Evolutionary conservation across 1,140 invertebrate genomes (phyloP).

Genomic region (Plutomurus gul): DNA sequence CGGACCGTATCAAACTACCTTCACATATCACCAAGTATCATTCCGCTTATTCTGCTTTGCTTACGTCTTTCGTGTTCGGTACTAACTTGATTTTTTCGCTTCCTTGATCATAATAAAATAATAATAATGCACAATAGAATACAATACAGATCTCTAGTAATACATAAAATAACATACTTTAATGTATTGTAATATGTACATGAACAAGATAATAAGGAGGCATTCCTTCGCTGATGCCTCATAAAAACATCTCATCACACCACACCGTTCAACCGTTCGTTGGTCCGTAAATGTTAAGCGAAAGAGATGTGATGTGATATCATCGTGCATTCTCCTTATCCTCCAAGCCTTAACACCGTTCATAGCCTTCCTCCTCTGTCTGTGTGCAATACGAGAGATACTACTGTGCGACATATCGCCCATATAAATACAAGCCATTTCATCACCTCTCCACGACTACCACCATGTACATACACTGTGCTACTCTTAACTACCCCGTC

Average conservation of each 20-base stretch:
- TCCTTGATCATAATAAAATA: conserved; percentile 17
- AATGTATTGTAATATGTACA: conserved; percentile 22
- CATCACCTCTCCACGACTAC: no score
- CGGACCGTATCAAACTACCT: conserved; percentile 22
- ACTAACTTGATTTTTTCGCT: conserved; percentile 11
- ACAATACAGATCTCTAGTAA: background rate
- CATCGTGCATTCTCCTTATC: background rate
- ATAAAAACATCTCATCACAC: conserved; percentile 25
- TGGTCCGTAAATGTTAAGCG: background rate
- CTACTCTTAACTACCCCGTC: no score
- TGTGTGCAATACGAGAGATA: background rate
- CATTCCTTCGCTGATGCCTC: conserved; percentile 12
- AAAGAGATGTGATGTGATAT: background rate
- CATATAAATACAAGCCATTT: no score
- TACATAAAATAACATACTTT: conserved; percentile 16
- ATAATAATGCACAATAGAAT: background rate
- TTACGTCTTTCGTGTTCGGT: background rate
- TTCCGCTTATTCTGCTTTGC: conserved; percentile 13
- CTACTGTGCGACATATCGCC: no score
- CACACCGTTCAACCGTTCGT: conserved; percentile 27
- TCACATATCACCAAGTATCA: conserved; percentile 14
- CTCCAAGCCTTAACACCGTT: background rate
- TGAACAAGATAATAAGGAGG: conserved; percentile 29
- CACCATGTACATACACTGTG: no score
- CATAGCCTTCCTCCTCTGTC: background rate